These are phyloP conservation scores for Pandemis heparana DNA, from an alignment of 2,888 invertebrate species.

Conservation along the genomic window DNA sequence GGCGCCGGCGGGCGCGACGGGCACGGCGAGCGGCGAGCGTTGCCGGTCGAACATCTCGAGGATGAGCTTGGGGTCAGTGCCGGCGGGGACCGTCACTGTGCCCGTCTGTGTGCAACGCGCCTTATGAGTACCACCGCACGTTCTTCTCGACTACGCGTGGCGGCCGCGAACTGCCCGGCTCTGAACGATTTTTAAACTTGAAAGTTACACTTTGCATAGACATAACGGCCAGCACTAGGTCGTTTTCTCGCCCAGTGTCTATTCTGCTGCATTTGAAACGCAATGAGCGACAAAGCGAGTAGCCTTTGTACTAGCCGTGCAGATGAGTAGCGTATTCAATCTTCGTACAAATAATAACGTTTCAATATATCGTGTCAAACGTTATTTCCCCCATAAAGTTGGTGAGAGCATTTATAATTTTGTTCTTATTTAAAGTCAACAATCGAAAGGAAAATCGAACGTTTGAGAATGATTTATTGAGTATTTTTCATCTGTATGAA, in stretches of 20 bases:
- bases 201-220: constrained; percentile 2
- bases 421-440: background rate
- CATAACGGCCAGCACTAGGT: background rate
- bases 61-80: constrained; percentile 84
- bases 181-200: constrained; percentile 38
- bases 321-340: background rate
- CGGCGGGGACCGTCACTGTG: constrained; percentile 83
- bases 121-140: constrained; percentile 82
- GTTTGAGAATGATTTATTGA: background rate
- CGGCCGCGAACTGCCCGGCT: constrained; percentile 60
- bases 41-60: constrained; percentile 85
- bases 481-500: background rate
- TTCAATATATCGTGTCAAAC: background rate
- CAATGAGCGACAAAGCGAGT: background rate
- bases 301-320: background rate
- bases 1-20: constrained; percentile 67
- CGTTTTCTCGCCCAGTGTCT: constrained; percentile 1
- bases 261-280: background rate
- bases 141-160: constrained; percentile 78
- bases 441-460: background rate
- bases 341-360: background rate
- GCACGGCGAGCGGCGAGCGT: constrained; percentile 74
- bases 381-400: background rate
- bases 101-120: constrained; percentile 74
- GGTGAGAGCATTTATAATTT: no score